Percentiles rank a stretch among this genome's conserved stretches.
Conservation (phyloP, 2,888 invertebrate genomes). For the Mycalesis mineus region DNA sequence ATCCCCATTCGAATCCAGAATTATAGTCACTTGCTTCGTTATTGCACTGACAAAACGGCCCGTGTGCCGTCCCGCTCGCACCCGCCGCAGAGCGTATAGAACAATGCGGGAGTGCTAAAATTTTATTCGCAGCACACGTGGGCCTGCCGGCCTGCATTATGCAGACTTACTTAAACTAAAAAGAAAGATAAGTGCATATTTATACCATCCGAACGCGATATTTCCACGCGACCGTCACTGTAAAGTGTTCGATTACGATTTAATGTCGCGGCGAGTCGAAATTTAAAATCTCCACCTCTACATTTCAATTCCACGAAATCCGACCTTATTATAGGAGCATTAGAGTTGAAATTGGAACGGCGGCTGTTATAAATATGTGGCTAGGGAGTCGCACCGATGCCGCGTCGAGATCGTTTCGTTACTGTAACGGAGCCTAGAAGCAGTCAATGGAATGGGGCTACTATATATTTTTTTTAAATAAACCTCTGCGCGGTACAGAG, state of each 20-base stretch:
- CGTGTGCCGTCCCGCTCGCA: constrained; percentile 48
- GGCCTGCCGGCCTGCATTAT: constrained; percentile 66
- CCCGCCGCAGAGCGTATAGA: constrained; percentile 52
- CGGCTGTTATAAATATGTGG: constrained; percentile 30
- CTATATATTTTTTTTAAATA: constrained; percentile 30
- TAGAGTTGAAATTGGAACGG: background rate
- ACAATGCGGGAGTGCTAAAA: constrained; percentile 73
- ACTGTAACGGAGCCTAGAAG: constrained; percentile 50
- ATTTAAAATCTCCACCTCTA: constrained; percentile 49
- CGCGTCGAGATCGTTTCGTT: constrained; percentile 55
- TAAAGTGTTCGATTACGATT: constrained; percentile 78
- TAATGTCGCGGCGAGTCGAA: constrained; percentile 64
- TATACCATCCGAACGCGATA: constrained; percentile 72
- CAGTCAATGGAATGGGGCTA: constrained; percentile 38
- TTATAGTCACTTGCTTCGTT: constrained; percentile 62
- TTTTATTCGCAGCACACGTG: constrained; percentile 76
- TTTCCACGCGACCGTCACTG: constrained; percentile 70
- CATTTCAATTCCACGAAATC: constrained; percentile 4
- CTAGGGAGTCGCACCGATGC: constrained; percentile 37
- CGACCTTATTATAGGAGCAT: background rate
- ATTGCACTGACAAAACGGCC: constrained; percentile 62
- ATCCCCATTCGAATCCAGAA: constrained; percentile 50
- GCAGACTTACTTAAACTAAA: constrained; percentile 73
- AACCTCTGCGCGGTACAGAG: constrained; percentile 27
- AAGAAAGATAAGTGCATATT: constrained; percentile 77